Evolutionary conservation across 35 echinoderm and acorn worm genomes (phyloP), one percentile per base, ranked within the genome.

Genomic region (Apostichopus californicus): DNA sequence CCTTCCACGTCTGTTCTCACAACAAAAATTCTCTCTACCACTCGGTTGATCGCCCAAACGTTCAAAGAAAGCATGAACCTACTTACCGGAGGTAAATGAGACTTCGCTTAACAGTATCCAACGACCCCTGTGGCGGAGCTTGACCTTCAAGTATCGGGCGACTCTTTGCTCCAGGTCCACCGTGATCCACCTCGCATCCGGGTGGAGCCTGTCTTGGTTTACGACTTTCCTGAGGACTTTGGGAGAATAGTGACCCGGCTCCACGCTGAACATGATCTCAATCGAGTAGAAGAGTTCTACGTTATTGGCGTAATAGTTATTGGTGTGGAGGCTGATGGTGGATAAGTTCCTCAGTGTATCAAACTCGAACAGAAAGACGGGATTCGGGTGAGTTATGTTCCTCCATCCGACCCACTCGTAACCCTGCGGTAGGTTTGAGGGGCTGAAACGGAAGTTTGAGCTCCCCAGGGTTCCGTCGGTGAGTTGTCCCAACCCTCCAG

Each of bases 381-480:
- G 95, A 65, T 99, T 91, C 28, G 55, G 78, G 22, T 95, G 91
- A 91, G 86, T 90, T 15, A n/a, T 26, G 71, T 94, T 96, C 66
- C 87, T 87, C 97, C 97, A 99, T 13, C 95, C 97, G 0, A 99
- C 93, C 97, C 97, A 98, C 60, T 99, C 95, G 34, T 94, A 96
- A 20, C 91, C 97, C 53, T 90, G 91, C 1, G 89, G 86, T 17
- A 96, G 55, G 72, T 99, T 96, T n/a, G 73, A 81, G 7, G 95
- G 95, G 79, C 94, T 95, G 64, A 92, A 90, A 13, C 96, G 87
- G 77, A 93, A 99, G 92, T 99, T 96, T 56, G 75, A 87, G 55
- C 83, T 77, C 1, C 97, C 97, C 9, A 92, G 20, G n/a, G 81
- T 96, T 15, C 97, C 95, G 84, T 99, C 97, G 2, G 94, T 99